Conservation (phyloP, 2,797 vertebrate genomes). For the Falco rusticolus region DNA sequence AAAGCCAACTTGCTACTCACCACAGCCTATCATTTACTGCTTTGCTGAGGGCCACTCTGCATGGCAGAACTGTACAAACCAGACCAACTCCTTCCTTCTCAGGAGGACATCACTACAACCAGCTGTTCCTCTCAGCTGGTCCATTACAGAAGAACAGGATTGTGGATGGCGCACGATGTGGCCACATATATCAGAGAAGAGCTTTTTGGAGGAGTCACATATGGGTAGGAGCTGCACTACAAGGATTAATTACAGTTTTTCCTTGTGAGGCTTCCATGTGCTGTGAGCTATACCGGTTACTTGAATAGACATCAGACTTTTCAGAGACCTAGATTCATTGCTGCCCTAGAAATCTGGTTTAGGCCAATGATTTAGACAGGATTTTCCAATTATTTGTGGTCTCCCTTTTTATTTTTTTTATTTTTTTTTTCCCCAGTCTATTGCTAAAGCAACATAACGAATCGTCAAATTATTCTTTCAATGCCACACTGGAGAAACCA, state of each 20-base stretch:
- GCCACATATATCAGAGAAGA: not conserved
- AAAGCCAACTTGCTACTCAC: constrained; percentile 62
- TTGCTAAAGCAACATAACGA: not conserved
- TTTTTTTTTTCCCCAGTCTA: not conserved
- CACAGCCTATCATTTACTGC: constrained; percentile 38
- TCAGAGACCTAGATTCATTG: not conserved
- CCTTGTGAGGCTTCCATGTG: constrained; percentile 11
- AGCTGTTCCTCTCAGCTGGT: not conserved
- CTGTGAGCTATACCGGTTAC: not conserved
- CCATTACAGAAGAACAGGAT: not conserved
- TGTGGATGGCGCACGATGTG: not conserved
- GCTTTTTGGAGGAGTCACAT: not conserved
- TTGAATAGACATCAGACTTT: not conserved
- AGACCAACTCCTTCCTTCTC: constrained; percentile 29
- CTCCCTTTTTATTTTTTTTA: not conserved
- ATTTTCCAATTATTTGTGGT: not conserved
- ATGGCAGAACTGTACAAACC: not conserved
- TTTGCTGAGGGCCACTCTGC: constrained; percentile 35
- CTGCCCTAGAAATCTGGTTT: constrained; percentile 16
- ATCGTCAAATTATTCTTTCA: not conserved
- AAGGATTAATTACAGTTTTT: constrained; percentile 23
- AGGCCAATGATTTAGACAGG: not conserved
- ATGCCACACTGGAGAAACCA: not conserved
- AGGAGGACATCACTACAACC: not conserved
- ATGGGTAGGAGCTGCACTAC: constrained; percentile 6